These are phyloP conservation scores for Sylvietta virens DNA, from an alignment of 2,113 vertebrate species.

Conservation along the genomic window DNA sequence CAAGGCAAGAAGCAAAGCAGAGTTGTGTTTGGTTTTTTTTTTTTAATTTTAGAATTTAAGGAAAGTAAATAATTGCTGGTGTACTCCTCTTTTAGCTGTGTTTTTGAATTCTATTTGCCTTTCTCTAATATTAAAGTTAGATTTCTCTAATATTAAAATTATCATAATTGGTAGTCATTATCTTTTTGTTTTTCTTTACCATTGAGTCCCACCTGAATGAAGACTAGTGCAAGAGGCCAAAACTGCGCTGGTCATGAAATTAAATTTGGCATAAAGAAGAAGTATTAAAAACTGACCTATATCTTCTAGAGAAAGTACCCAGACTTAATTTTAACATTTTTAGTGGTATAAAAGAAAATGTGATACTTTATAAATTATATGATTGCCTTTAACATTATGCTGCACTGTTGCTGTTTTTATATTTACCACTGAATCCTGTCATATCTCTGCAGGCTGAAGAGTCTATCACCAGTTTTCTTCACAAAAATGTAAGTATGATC, in stretches of 20 bases:
- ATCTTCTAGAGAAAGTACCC: background rate
- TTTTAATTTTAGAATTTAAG: background rate
- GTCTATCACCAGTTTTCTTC: background rate
- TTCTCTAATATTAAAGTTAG: background rate
- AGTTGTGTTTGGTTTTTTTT: background rate
- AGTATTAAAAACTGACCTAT: background rate
- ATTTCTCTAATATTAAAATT: background rate
- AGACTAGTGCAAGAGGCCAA: background rate
- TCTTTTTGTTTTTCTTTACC: background rate
- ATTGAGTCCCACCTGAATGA: background rate
- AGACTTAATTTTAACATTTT: background rate
- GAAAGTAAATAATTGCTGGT: background rate
- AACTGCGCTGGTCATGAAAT: background rate
- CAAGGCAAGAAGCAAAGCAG: background rate
- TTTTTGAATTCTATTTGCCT: background rate
- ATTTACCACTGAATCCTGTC: background rate
- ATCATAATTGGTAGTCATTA: background rate
- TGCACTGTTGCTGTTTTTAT: background rate
- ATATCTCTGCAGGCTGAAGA: background rate
- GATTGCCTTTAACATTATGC: background rate
- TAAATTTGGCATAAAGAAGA: background rate
- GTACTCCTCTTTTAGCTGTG: background rate
- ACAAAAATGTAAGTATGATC: background rate
- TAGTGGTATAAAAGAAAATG: background rate
- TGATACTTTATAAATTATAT: background rate